Conservation (phyloP, 2,888 invertebrate species). For the Lithophane ornitopus region DNA sequence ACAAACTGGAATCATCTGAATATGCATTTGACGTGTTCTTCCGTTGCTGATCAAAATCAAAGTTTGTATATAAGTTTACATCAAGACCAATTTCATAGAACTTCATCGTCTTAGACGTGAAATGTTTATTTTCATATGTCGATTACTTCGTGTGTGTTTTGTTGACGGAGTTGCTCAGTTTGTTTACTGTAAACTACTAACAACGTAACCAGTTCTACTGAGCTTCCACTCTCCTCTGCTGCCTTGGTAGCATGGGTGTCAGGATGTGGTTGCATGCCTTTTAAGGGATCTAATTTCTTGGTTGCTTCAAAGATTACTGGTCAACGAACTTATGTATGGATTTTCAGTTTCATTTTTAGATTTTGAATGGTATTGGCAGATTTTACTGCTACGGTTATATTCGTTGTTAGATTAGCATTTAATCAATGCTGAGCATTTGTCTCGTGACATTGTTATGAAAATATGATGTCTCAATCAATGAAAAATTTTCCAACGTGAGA, state of each 20-base stretch:
- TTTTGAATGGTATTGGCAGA: constrained; percentile 34
- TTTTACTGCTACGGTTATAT: background rate
- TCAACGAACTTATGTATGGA: constrained; percentile 66
- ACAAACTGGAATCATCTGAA: constrained; percentile 47
- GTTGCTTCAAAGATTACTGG: constrained; percentile 55
- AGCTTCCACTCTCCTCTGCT: constrained; percentile 58
- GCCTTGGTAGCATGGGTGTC: constrained; percentile 19
- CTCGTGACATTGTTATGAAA: constrained; percentile 1
- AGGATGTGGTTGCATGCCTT: constrained; percentile 33
- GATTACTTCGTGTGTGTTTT: constrained; percentile 78
- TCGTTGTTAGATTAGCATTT: background rate
- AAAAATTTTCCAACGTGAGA: background rate
- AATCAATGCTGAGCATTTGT: background rate
- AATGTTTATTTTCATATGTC: constrained; percentile 88
- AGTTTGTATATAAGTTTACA: constrained; percentile 68
- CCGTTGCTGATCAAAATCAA: constrained; percentile 64
- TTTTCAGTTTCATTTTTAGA: constrained; percentile 52
- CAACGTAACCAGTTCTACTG: constrained; percentile 72
- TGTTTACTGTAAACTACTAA: constrained; percentile 81
- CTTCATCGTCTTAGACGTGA: constrained; percentile 73
- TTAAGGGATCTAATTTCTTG: constrained; percentile 61
- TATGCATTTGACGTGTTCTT: constrained; percentile 61
- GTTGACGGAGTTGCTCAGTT: constrained; percentile 84
- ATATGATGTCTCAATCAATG: constrained; percentile 4
- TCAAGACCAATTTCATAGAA: constrained; percentile 82